phyloP scores from a whole-genome alignment of 2,113 vertebrate species.

The Channa maculata region DNA sequence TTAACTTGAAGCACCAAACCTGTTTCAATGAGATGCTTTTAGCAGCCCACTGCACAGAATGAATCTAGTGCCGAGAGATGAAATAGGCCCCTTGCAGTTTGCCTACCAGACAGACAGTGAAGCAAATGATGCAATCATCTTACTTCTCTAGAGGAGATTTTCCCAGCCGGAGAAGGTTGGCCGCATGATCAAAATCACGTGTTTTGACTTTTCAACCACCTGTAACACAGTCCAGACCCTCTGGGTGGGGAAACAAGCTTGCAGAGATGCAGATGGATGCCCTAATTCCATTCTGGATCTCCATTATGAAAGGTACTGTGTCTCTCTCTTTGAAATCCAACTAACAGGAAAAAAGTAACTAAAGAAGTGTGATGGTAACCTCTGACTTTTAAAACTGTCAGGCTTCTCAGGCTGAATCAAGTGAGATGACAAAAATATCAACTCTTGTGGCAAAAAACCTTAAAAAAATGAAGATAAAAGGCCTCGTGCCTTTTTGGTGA shows the following conservation, averaged over 20 bases:
- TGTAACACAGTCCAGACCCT: constrained; percentile 40
- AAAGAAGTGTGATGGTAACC: not conserved
- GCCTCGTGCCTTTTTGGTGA: not conserved
- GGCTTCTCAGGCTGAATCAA: not conserved
- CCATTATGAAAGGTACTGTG: not conserved
- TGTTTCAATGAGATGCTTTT: constrained; percentile 8
- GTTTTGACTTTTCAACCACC: constrained; percentile 50
- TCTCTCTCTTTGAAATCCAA: not conserved
- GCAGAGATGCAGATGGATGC: constrained; percentile 44
- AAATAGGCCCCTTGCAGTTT: constrained; percentile 34
- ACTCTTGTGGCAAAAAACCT: not conserved
- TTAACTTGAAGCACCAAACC: constrained; percentile 21
- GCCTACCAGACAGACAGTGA: constrained; percentile 50
- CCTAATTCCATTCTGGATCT: constrained; percentile 35
- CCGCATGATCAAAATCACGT: constrained; percentile 1
- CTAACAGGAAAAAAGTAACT: not conserved
- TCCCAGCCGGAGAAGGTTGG: constrained; percentile 11
- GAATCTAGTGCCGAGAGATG: not conserved
- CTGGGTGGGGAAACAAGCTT: constrained; percentile 27
- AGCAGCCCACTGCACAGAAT: not conserved
- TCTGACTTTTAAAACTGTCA: not conserved
- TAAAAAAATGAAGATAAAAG: constrained; percentile 5
- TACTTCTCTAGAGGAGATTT: constrained; percentile 23
- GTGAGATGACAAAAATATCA: not conserved
- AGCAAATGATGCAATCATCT: constrained; percentile 53